Evolutionary conservation across 2,888 invertebrate genomes (phyloP).

Genomic region (Lochmaea capreae): DNA sequence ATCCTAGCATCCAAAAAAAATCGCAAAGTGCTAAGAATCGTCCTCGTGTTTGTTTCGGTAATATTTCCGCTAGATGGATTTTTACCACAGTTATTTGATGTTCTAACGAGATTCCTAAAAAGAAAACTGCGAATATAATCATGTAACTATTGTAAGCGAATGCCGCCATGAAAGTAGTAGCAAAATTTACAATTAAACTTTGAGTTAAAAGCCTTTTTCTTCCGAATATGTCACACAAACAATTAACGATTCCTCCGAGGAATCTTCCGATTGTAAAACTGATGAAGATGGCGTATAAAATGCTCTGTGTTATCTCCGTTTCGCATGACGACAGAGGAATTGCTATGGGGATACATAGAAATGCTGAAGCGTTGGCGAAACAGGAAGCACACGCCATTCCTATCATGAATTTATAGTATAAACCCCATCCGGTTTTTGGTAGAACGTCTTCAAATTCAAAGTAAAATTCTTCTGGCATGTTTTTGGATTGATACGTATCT

Average conservation of each 20-base stretch:
- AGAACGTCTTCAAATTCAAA: conserved; percentile 40
- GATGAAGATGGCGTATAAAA: conserved; percentile 48
- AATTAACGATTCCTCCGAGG: conserved; percentile 59
- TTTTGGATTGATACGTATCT: too few relatives aligned
- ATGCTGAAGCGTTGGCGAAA: conserved; percentile 55
- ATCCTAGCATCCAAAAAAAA: conserved; percentile 62
- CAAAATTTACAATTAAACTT: conserved; percentile 61
- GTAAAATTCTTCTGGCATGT: conserved; percentile 26
- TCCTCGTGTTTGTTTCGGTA: conserved; percentile 62
- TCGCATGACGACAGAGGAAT: conserved; percentile 59
- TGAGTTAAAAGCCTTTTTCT: conserved; percentile 61
- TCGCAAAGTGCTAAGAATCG: conserved; percentile 61
- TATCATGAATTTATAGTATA: conserved; percentile 59
- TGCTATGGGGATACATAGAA: conserved; percentile 55
- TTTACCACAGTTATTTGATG: conserved; percentile 59
- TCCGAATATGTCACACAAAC: conserved; percentile 62
- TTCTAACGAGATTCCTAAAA: conserved; percentile 61
- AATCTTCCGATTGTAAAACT: conserved; percentile 59
- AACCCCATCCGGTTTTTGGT: conserved; percentile 57
- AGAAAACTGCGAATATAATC: conserved; percentile 60
- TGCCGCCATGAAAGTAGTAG: conserved; percentile 59
- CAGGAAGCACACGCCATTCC: conserved; percentile 52
- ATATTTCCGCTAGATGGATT: conserved; percentile 64
- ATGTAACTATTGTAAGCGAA: conserved; percentile 62
- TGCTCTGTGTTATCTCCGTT: conserved; percentile 42